Conservation (phyloP, 2,888 invertebrate genomes). For the Drosophila robusta region DNA sequence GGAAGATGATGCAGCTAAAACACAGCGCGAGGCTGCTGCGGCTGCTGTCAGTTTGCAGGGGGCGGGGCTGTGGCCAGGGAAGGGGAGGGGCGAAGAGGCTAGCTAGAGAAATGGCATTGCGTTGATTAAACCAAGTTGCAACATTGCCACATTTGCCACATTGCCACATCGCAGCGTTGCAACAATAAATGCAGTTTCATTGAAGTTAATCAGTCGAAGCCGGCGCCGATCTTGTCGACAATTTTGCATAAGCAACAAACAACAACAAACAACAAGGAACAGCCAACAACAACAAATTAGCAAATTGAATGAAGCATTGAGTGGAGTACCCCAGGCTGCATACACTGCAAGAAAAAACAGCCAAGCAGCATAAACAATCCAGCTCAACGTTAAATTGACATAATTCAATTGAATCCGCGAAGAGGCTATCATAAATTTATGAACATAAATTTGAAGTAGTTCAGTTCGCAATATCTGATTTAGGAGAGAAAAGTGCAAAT, state of each 20-base stretch:
- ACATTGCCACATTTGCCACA: conserved; percentile 44
- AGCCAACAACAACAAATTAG: conserved; percentile 50
- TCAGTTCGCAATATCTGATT: too few species aligned
- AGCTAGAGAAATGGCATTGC: conserved; percentile 55
- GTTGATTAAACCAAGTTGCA: conserved; percentile 71
- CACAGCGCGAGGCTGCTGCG: conserved; percentile 5
- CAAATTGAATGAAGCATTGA: conserved; percentile 65
- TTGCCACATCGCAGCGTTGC: too few species aligned
- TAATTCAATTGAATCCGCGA: too few species aligned
- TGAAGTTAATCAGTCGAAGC: conserved; percentile 72
- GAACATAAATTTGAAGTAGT: too few species aligned
- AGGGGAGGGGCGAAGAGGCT: background rate
- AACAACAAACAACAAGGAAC: conserved; percentile 14
- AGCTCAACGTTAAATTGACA: background rate
- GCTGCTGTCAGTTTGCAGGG: conserved; percentile 3
- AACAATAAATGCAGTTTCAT: conserved; percentile 77
- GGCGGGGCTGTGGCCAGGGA: background rate
- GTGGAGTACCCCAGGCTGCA: conserved; percentile 12
- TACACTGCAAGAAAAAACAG: conserved; percentile 26
- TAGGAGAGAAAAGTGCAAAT: too few species aligned
- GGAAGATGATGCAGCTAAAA: conserved; percentile 67
- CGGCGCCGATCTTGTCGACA: conserved; percentile 53
- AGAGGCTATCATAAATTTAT: too few species aligned
- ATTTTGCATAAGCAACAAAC: conserved; percentile 53
- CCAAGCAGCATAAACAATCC: background rate